Base-by-base conservation (phyloP, 2,888 invertebrate genomes). In the Chrysodeixis includens region DNA sequence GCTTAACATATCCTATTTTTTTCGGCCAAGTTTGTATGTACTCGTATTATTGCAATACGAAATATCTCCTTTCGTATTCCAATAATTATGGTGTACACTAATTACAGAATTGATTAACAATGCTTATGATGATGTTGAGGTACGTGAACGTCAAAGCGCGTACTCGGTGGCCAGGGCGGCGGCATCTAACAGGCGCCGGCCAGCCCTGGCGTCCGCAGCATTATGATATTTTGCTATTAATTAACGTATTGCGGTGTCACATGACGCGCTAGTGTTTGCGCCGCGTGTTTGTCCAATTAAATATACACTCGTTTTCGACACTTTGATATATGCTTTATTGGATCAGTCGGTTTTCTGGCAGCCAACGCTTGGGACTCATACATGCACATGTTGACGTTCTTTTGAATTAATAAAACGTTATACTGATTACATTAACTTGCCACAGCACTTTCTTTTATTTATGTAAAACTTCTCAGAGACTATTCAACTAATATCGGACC, bases 151-250 rank as follows among this genome's bases (percentile, higher is more conserved):
- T n/a, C 40, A 40, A 40, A n/a, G 6, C n/a, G n/a, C 35, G 4
- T 2, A 4, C 35, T 35, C 12, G 14, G 26, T 26, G 26, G 26
- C 35, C 35, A 35, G 14, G 1, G 12, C 35, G 12, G 12, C 12
- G 14, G 12, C 35, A 12, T 14, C n/a, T n/a, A 40, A 44, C 14
- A 32, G 12, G 14, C 56, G 61, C 26, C 56, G 52, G 22, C n/a
- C 60, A 63, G 16, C 54, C 57, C 35, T 46, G 56, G 3, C 46
- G 10, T 10, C 62, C 54, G 32, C 51, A 20, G 63, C 20, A 71
- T 71, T 77, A 73, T 68, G 61, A 77, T 82, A 79, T 76, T 76
- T 69, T 44, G 54, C 61, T 64, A 77, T 77, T 80, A 79, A 82
- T 80, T 67, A 79, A 76, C 74, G 74, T 62, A 65, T 66, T 56